Percentiles rank a stretch among this genome's conserved stretches.
Evolutionary conservation across 1,140 invertebrate genomes (phyloP).

Genomic region (Aradophagus sp.): DNA sequence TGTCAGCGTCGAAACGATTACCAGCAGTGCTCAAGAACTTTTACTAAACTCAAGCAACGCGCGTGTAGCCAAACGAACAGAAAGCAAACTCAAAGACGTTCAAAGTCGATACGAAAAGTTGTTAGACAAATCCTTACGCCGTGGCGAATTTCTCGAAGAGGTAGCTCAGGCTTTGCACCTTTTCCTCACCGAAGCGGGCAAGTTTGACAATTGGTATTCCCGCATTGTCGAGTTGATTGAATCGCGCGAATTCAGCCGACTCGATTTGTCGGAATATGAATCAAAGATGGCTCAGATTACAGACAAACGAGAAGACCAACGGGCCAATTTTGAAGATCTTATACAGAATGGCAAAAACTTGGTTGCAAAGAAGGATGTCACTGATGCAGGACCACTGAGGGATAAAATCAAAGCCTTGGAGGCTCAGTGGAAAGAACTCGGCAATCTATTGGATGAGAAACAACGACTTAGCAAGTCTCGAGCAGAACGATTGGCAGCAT

Average conservation of each 20-base stretch:
- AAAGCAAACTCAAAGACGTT: conserved; percentile 90
- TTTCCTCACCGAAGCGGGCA: conserved; percentile 82
- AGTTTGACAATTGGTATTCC: conserved; percentile 83
- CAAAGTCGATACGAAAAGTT: conserved; percentile 89
- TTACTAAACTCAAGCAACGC: conserved; percentile 88
- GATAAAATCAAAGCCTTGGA: conserved; percentile 92
- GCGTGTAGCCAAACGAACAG: conserved; percentile 90
- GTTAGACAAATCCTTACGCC: conserved; percentile 84
- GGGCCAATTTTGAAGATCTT: conserved; percentile 83
- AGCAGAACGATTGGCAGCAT: conserved; percentile 88
- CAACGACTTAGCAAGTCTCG: conserved; percentile 86
- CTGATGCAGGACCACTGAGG: conserved; percentile 88
- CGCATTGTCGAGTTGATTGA: conserved; percentile 85
- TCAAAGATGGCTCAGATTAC: conserved; percentile 78
- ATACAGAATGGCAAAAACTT: conserved; percentile 87
- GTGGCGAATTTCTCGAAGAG: conserved; percentile 88
- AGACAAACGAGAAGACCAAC: conserved; percentile 76
- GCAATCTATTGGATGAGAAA: conserved; percentile 86
- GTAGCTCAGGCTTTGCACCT: conserved; percentile 81
- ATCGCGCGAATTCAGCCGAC: conserved; percentile 80
- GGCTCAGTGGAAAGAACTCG: conserved; percentile 90
- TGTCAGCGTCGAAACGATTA: conserved; percentile 88
- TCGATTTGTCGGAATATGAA: conserved; percentile 82
- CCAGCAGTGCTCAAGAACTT: conserved; percentile 85
- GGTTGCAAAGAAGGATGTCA: conserved; percentile 91